Percentiles rank a stretch among this genome's conserved stretches.
Evolutionary conservation across 2,888 invertebrate species (phyloP).

Genomic region (Diarsia rubi): DNA sequence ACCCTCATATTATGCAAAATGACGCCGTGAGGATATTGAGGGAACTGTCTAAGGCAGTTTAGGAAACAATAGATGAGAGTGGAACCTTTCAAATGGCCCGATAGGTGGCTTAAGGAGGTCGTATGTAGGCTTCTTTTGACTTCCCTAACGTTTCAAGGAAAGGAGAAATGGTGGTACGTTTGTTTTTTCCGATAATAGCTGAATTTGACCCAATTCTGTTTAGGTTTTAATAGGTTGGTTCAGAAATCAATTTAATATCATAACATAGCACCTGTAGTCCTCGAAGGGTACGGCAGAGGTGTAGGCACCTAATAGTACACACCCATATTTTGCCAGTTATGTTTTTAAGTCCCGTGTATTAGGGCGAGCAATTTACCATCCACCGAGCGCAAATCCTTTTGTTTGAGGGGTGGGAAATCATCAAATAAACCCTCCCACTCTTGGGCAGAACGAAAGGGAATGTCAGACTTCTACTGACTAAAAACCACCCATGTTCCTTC

Average conservation of each 20-base stretch:
- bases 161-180: slow-evolving; percentile 36
- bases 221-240: slow-evolving; percentile 37
- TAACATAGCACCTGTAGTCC: no score
- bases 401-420: no score
- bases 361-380: no score
- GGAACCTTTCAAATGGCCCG: slow-evolving; percentile 64
- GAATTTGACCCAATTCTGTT: slow-evolving; percentile 37
- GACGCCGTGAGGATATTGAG: slow-evolving; percentile 66
- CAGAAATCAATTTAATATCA: slow-evolving; percentile 9
- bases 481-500: no score
- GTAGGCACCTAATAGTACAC: no score
- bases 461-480: no score
- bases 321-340: no score
- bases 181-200: slow-evolving; percentile 44
- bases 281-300: no score
- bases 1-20: slow-evolving; percentile 73
- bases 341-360: no score
- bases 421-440: no score
- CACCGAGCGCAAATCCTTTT: no score
- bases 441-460: no score
- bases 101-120: slow-evolving; percentile 67
- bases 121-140: slow-evolving; percentile 66
- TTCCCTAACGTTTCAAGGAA: slow-evolving; percentile 51
- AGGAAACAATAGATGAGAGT: slow-evolving; percentile 74
- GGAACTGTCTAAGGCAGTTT: slow-evolving; percentile 76